Percentiles rank a stretch among this genome's conserved stretches.
phyloP scores from a whole-genome alignment of 2,797 vertebrate genomes.

The Acanthis flammea region DNA sequence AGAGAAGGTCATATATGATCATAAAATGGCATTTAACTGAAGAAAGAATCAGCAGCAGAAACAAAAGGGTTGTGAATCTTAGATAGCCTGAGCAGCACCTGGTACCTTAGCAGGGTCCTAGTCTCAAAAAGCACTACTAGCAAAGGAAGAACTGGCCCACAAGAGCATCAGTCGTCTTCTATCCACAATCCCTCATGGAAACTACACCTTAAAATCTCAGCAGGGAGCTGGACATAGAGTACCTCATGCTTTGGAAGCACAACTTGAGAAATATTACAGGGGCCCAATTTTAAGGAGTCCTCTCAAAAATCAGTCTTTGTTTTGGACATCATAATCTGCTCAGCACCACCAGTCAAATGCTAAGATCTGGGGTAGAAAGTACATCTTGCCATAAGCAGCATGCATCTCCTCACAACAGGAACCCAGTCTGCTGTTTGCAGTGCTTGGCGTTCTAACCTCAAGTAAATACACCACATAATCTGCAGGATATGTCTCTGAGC shows the following conservation, averaged over 20 bases:
- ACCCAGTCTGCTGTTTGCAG: slow-evolving; percentile 38
- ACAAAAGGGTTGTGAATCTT: neutral
- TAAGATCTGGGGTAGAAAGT: neutral
- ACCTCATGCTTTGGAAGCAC: neutral
- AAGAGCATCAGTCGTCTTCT: neutral
- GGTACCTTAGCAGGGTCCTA: neutral
- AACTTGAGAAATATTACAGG: neutral
- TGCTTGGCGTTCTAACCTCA: slow-evolving; percentile 59
- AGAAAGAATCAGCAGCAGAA: slow-evolving; percentile 48
- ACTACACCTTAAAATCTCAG: neutral
- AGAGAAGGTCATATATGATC: slow-evolving; percentile 37
- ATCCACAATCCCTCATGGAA: neutral
- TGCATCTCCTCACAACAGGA: slow-evolving; percentile 31
- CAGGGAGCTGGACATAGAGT: neutral
- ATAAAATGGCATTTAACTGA: slow-evolving; percentile 8
- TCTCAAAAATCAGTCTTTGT: neutral
- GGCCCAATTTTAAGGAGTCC: neutral
- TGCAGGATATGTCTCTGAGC: slow-evolving; percentile 53
- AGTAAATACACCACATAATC: slow-evolving; percentile 54
- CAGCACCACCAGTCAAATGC: neutral
- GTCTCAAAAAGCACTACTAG: neutral
- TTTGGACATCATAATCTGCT: neutral
- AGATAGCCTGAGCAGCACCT: neutral
- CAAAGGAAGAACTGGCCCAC: neutral
- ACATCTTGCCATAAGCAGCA: neutral